phyloP scores from a whole-genome alignment of 2,888 invertebrate species.

The Leptinotarsa rubiginosa region DNA sequence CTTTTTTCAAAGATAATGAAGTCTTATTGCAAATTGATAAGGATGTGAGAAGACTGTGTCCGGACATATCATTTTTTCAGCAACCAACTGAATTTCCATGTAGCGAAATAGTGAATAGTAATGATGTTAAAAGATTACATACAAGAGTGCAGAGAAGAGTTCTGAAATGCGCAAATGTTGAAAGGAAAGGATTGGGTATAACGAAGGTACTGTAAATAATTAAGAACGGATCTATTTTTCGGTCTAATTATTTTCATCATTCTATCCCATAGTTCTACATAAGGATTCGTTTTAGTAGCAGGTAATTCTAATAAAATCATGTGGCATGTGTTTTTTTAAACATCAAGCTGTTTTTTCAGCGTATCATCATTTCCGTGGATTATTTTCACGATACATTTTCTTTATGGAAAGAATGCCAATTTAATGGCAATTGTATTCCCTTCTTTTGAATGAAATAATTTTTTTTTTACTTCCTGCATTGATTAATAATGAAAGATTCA shows the following conservation, averaged over 20 bases:
- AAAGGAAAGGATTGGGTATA: slow-evolving; percentile 87
- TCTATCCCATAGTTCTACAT: slow-evolving; percentile 37
- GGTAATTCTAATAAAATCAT: slow-evolving; percentile 36
- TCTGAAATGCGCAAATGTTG: slow-evolving; percentile 88
- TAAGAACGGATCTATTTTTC: slow-evolving; percentile 24
- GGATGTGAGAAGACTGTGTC: slow-evolving; percentile 93
- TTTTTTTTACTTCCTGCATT: no score
- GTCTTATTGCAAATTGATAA: slow-evolving; percentile 97
- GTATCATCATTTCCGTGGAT: not conserved
- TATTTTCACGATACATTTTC: no score
- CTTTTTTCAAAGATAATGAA: slow-evolving; percentile 97
- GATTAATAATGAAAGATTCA: no score
- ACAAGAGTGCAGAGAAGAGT: slow-evolving; percentile 89
- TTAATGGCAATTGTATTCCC: no score
- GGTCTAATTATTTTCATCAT: slow-evolving; percentile 36
- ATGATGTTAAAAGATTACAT: slow-evolving; percentile 85
- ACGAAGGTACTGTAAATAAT: slow-evolving; percentile 76
- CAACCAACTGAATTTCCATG: slow-evolving; percentile 93
- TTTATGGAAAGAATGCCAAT: no score
- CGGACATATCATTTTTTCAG: slow-evolving; percentile 98
- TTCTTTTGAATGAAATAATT: no score
- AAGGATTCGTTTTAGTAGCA: slow-evolving; percentile 48
- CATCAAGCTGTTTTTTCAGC: not conserved
- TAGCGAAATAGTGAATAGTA: slow-evolving; percentile 81
- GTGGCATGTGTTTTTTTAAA: slow-evolving; percentile 23